A percentile compares a stretch with the other conserved stretches of the same genome.
These are phyloP conservation scores for Ceyx margarethae DNA, from an alignment of 2,113 vertebrate genomes.

Conservation along the genomic window DNA sequence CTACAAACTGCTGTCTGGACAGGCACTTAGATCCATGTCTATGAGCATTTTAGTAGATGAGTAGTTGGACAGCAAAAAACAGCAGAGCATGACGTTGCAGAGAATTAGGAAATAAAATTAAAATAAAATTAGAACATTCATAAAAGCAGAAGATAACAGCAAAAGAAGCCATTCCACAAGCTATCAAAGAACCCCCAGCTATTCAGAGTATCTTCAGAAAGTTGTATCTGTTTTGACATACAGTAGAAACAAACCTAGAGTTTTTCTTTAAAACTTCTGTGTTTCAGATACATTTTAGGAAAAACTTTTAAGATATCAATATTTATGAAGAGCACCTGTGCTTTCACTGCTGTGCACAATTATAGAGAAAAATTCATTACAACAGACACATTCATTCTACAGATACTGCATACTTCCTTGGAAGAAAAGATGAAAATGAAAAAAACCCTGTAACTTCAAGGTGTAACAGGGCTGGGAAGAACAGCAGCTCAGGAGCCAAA, in stretches of 20 bases:
- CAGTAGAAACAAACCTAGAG: fast-evolving
- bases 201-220: conserved; percentile 38
- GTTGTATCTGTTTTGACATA: not conserved
- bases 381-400: not conserved
- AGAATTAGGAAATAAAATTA: not conserved
- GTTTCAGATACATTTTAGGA: not conserved
- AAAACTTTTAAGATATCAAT: not conserved
- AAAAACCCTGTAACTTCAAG: not conserved
- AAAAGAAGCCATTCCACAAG: conserved; percentile 56
- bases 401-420: not conserved
- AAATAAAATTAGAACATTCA: conserved; percentile 18
- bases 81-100: conserved; percentile 25
- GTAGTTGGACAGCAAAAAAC: not conserved
- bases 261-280: not conserved
- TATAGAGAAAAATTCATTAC: not conserved
- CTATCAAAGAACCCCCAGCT: conserved; percentile 30
- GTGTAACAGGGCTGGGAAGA: not conserved
- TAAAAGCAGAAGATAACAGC: conserved; percentile 44
- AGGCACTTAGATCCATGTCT: conserved; percentile 28
- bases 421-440: conserved; percentile 6
- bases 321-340: not conserved
- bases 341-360: not conserved
- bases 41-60: conserved; percentile 56
- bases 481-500: not conserved
- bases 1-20: conserved; percentile 37